Conservation (phyloP, 1,140 invertebrate species). For the Laodelphax striatellus region DNA sequence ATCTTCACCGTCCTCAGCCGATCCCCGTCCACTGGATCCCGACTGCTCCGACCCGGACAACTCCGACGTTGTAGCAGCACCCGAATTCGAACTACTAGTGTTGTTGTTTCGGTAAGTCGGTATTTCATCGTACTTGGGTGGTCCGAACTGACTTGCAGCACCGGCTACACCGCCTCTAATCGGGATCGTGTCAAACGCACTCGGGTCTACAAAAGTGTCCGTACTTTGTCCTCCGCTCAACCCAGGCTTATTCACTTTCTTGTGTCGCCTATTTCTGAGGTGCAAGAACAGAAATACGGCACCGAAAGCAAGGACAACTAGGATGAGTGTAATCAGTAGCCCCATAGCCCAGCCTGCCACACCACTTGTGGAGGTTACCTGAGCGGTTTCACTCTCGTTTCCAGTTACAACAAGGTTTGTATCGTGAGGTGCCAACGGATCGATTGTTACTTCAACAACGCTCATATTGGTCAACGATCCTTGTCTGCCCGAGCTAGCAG, state of each 20-base stretch:
- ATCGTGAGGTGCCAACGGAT: slow-evolving; percentile 47
- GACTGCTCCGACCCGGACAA: slow-evolving; percentile 82
- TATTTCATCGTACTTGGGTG: slow-evolving; percentile 84
- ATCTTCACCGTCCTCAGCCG: slow-evolving; percentile 84
- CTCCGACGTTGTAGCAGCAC: slow-evolving; percentile 78
- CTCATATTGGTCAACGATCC: slow-evolving; percentile 75
- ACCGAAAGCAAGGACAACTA: slow-evolving; percentile 69
- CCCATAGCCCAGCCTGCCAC: slow-evolving; percentile 78
- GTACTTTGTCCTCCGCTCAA: slow-evolving; percentile 41
- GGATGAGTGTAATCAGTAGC: slow-evolving; percentile 65
- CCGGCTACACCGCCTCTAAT: slow-evolving; percentile 42
- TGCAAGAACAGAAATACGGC: slow-evolving; percentile 73
- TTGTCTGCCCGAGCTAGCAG: slow-evolving; percentile 76
- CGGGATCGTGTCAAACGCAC: slow-evolving; percentile 78
- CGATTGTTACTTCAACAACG: slow-evolving; percentile 70
- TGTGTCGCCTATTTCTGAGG: slow-evolving; percentile 66
- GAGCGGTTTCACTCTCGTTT: slow-evolving; percentile 36
- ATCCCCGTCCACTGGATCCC: slow-evolving; percentile 87
- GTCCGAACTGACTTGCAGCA: slow-evolving; percentile 60
- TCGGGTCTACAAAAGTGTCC: slow-evolving; percentile 70
- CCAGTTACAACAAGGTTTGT: slow-evolving; percentile 42
- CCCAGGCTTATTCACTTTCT: slow-evolving; percentile 66
- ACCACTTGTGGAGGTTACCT: slow-evolving; percentile 44
- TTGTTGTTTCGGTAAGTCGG: slow-evolving; percentile 54
- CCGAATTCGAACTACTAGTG: slow-evolving; percentile 61